Evolutionary conservation across 2,797 vertebrate genomes (phyloP), one percentile per base, ranked within the genome.

Genomic region (Rallus crepitans): DNA sequence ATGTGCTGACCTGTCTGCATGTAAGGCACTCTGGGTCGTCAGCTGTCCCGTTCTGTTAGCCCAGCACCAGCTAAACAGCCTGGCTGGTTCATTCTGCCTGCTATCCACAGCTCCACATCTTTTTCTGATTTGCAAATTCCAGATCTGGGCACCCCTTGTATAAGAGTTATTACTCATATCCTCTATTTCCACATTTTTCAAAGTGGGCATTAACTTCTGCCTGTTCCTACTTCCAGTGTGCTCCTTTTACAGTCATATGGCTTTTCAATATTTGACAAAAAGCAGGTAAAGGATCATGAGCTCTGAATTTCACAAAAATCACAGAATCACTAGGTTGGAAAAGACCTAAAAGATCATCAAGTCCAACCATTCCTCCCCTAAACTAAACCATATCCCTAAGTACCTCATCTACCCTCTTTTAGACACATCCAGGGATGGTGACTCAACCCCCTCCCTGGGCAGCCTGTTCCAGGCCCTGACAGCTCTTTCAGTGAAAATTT

Each of bases 21-120:
- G 20, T 7, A 45, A 64, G 55, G 21, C 30, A 55, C 0, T 0
- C 12, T 9, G 48, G n/a, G 20, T 9, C 35, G 50, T 20, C 57
- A 28, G 27, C 71, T 33, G 23, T 6, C 42, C 37, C 1, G 0
- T 31, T 78, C 66, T 30, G 12, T 20, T 25, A 91, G 70, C 23
- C 48, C 28, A 57, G 33, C 39, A 68, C 10, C 24, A 50, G 24
- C 48, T 48, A 30, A 70, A 57, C 0, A 66, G 27, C 37, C 53
- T 30, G 53, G 12, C 18, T 47, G n/a, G 28, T 13, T 55, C 5
- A 0, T 24, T 52, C 68, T 19, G 15, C 20, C 33, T 68, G 53
- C 15, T 55, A 1, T 1, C 31, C 1, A 0, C 20, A 40, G 48
- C 59, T 80, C 35, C 65, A 23, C 14, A 2, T 20, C 9, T 0